phyloP scores from a whole-genome alignment of 2,888 invertebrate genomes.

The Caenorhabditis imperialis region DNA sequence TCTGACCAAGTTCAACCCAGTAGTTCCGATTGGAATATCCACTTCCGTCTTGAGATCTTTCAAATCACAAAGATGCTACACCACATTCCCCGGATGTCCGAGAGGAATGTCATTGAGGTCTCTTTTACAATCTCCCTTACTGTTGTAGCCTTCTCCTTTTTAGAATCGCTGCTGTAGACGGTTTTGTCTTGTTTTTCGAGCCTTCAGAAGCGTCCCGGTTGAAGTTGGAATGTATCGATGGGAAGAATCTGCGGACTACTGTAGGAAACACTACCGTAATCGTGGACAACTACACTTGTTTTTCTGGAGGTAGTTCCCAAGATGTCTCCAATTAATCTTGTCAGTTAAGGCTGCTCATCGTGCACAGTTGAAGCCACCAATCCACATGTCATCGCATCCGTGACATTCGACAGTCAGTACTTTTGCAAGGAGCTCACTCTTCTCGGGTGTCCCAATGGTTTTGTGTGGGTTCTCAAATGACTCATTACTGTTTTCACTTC shows the following conservation, averaged over 20 bases:
- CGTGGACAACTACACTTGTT: conserved; percentile 24
- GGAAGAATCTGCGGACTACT: conserved; percentile 8
- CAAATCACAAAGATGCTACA: background rate
- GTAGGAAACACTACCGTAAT: conserved; percentile 3
- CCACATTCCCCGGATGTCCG: conserved; percentile 15
- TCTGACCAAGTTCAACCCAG: conserved; percentile 15
- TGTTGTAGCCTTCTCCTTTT: background rate
- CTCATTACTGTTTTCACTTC: background rate
- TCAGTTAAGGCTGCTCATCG: conserved; percentile 20
- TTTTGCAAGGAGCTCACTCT: conserved; percentile 26
- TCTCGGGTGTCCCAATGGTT: conserved; percentile 23
- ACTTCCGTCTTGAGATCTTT: conserved; percentile 1
- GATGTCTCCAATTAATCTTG: background rate
- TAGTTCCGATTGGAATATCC: conserved; percentile 12
- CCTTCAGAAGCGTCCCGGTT: conserved; percentile 4
- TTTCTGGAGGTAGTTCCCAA: conserved; percentile 15
- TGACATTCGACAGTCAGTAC: conserved; percentile 6
- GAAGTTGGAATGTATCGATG: conserved; percentile 17
- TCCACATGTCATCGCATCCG: conserved; percentile 14
- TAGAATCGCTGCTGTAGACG: conserved; percentile 9
- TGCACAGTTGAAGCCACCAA: conserved; percentile 11
- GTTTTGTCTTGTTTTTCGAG: conserved; percentile 13
- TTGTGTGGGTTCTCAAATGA: conserved; percentile 3
- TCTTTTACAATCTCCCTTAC: background rate
- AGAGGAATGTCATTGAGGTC: conserved; percentile 24